Evolutionary conservation across 2,797 vertebrate genomes (phyloP).

Genomic region (Enteromius treurensis): DNA sequence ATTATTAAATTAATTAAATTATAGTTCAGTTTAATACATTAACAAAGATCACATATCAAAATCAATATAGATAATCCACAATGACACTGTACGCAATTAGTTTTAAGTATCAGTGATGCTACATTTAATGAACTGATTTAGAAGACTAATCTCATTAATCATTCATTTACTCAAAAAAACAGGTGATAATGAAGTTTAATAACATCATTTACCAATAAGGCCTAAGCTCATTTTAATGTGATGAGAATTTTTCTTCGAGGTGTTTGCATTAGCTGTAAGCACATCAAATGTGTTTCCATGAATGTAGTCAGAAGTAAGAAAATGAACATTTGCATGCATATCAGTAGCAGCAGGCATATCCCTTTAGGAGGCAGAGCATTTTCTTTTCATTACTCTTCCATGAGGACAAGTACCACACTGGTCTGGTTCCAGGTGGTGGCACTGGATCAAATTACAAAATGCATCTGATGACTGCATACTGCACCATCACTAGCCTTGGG

Average conservation of each 20-base stretch:
- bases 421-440: constrained; percentile 41
- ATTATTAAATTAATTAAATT: background rate
- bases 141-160: constrained; percentile 37
- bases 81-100: background rate
- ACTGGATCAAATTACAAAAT: constrained; percentile 38
- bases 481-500: constrained; percentile 6
- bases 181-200: constrained; percentile 18
- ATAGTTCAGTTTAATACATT: background rate
- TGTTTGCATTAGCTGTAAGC: constrained; percentile 12
- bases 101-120: constrained; percentile 12
- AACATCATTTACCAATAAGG: constrained; percentile 10
- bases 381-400: constrained; percentile 20
- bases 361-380: constrained; percentile 15
- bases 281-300: background rate
- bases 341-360: background rate
- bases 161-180: constrained; percentile 23
- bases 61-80: constrained; percentile 3
- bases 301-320: background rate
- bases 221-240: constrained; percentile 1
- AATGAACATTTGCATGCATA: constrained; percentile 15
- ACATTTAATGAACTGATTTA: constrained; percentile 20
- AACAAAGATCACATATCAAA: background rate
- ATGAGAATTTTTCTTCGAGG: background rate
- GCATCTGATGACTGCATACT: constrained; percentile 38
- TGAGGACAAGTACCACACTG: constrained; percentile 11